These are phyloP conservation scores for Acrocephalus arundinaceus DNA, from an alignment of 2,113 vertebrate species.

Conservation along the genomic window DNA sequence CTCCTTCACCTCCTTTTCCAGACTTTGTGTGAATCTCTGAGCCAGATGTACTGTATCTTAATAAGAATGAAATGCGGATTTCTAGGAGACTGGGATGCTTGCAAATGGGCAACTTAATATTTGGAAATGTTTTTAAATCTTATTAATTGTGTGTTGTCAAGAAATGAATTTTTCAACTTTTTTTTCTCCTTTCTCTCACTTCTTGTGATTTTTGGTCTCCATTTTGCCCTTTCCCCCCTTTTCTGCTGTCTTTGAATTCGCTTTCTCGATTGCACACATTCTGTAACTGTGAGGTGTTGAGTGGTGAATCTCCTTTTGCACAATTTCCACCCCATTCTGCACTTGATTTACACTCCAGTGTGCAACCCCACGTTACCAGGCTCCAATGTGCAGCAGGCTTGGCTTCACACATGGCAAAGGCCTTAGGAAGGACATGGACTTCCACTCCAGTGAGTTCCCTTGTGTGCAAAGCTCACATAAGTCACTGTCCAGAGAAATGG, in stretches of 20 bases:
- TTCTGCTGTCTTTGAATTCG: neutral
- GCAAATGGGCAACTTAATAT: neutral
- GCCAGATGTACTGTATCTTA: neutral
- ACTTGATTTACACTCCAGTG: neutral
- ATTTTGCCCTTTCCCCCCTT: neutral
- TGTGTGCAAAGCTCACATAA: neutral
- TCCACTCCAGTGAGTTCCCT: neutral
- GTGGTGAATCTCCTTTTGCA: neutral
- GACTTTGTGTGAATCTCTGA: neutral
- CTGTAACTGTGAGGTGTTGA: accelerated
- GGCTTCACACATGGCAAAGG: neutral
- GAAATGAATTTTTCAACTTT: neutral
- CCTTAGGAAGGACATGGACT: neutral
- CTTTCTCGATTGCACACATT: neutral
- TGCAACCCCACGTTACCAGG: neutral
- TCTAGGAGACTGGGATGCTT: neutral
- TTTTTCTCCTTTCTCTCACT: neutral
- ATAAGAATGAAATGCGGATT: neutral
- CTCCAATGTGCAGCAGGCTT: accelerated
- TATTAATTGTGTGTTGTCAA: neutral
- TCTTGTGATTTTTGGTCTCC: neutral
- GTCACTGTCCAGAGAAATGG: neutral
- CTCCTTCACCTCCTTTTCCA: neutral
- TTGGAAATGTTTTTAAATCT: neutral
- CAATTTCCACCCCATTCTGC: neutral